phyloP scores from a whole-genome alignment of 2,113 vertebrate species.

The Rhineura floridana region DNA sequence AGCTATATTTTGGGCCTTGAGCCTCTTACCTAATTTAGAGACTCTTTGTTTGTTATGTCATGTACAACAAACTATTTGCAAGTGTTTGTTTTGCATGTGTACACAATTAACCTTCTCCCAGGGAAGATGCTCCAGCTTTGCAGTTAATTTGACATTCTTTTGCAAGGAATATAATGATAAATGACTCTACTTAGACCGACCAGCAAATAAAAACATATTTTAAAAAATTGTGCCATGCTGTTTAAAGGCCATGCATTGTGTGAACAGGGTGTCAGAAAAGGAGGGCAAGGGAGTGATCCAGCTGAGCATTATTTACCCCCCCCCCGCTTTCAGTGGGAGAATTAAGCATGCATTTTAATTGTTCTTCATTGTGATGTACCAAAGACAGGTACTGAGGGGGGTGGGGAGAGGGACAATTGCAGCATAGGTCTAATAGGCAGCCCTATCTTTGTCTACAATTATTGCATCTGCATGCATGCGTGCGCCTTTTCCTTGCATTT shows the following conservation, averaged over 20 bases:
- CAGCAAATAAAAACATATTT: no score
- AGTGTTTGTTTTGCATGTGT: neutral
- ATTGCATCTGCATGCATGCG: no score
- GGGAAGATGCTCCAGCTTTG: no score
- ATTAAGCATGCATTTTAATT: no score
- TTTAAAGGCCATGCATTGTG: neutral
- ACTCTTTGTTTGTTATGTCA: neutral
- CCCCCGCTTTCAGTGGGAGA: no score
- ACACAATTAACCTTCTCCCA: neutral
- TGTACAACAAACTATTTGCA: neutral
- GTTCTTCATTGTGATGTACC: neutral
- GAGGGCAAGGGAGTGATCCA: neutral
- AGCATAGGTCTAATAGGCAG: neutral
- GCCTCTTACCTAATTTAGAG: neutral
- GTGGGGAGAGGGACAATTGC: neutral
- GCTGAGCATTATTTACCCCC: no score
- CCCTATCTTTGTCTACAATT: no score
- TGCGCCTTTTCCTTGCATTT: neutral
- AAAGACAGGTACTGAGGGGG: neutral
- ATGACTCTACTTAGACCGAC: neutral
- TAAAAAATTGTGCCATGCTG: rapidly evolving
- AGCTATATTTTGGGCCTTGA: neutral
- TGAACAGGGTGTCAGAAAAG: neutral
- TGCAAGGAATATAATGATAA: neutral
- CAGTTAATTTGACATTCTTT: neutral